These are phyloP conservation scores for Drosophila ironensis DNA, from an alignment of 1,140 invertebrate genomes.

Conservation along the genomic window DNA sequence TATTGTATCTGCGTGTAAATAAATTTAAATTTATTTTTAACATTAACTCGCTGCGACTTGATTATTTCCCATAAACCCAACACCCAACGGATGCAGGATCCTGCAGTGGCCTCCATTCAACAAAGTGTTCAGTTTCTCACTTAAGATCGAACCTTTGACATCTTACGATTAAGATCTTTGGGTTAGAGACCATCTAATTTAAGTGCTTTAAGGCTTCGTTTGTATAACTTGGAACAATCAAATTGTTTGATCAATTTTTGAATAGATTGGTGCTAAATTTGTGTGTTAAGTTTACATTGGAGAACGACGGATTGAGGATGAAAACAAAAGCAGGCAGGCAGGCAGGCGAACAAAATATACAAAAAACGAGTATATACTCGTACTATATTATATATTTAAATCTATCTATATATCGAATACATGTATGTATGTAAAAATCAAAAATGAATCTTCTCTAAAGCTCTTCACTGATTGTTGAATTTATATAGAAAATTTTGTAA, in stretches of 20 bases:
- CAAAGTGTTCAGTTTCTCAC: slow-evolving; percentile 43
- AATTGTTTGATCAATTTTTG: slow-evolving; percentile 80
- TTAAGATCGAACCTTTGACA: slow-evolving; percentile 17
- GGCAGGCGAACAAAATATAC: slow-evolving; percentile 29
- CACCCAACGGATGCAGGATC: neutral
- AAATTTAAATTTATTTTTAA: slow-evolving; percentile 74
- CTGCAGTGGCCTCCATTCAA: slow-evolving; percentile 10
- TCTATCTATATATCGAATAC: slow-evolving; percentile 32
- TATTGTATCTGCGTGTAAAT: slow-evolving; percentile 78
- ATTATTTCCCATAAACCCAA: slow-evolving; percentile 25
- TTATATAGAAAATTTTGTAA: slow-evolving; percentile 75
- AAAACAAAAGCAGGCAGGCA: neutral
- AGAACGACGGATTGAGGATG: neutral
- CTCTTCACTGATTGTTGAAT: slow-evolving; percentile 77
- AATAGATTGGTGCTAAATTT: slow-evolving; percentile 80
- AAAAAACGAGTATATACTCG: no score
- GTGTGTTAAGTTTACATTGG: slow-evolving; percentile 69
- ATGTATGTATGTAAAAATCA: slow-evolving; percentile 45
- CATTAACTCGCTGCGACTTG: slow-evolving; percentile 54
- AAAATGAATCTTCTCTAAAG: slow-evolving; percentile 44
- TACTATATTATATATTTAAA: slow-evolving; percentile 26
- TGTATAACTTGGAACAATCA: slow-evolving; percentile 79
- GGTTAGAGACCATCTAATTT: slow-evolving; percentile 42
- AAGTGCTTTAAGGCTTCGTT: slow-evolving; percentile 69
- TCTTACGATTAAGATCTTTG: slow-evolving; percentile 27